phyloP scores from a whole-genome alignment of 2,888 invertebrate genomes.

The Alviniconcha strummeri region DNA sequence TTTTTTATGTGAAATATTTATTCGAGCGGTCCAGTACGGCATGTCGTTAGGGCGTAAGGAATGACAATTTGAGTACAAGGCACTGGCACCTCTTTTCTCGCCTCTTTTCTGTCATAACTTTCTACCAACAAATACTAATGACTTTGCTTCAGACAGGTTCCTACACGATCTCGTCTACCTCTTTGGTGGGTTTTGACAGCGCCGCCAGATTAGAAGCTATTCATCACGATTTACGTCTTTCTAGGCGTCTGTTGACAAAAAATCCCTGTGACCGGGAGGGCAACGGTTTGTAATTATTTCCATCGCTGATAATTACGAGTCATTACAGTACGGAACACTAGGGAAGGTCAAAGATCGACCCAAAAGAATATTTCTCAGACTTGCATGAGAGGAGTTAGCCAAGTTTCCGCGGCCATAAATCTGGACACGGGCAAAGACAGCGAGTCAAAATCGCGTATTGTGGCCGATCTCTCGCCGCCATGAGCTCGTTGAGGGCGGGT shows the following conservation, averaged over 20 bases:
- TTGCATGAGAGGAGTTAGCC: not conserved
- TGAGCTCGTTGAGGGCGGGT: slow-evolving; percentile 27
- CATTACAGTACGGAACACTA: slow-evolving; percentile 22
- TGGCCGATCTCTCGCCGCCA: slow-evolving; percentile 12
- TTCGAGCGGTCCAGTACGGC: not conserved
- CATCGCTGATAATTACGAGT: slow-evolving; percentile 28
- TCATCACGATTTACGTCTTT: slow-evolving; percentile 27
- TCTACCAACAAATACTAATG: slow-evolving; percentile 26
- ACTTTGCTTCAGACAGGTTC: not conserved
- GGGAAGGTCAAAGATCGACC: slow-evolving; percentile 23
- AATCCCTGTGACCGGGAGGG: slow-evolving; percentile 5
- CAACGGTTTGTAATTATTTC: slow-evolving; percentile 16
- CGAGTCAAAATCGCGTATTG: slow-evolving; percentile 33
- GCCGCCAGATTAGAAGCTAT: slow-evolving; percentile 29
- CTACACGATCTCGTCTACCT: not conserved
- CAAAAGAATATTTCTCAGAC: slow-evolving; percentile 32
- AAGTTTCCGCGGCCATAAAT: slow-evolving; percentile 17
- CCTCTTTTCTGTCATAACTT: slow-evolving; percentile 14
- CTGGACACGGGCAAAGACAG: not conserved
- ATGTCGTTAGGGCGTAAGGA: slow-evolving; percentile 1
- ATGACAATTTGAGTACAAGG: slow-evolving; percentile 16
- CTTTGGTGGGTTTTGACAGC: slow-evolving; percentile 1
- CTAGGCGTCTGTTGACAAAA: slow-evolving; percentile 31
- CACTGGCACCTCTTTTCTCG: slow-evolving; percentile 10
- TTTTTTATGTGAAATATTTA: slow-evolving; percentile 27